Evolutionary conservation across 2,113 vertebrate genomes (phyloP).

Genomic region (Alligator sinensis): DNA sequence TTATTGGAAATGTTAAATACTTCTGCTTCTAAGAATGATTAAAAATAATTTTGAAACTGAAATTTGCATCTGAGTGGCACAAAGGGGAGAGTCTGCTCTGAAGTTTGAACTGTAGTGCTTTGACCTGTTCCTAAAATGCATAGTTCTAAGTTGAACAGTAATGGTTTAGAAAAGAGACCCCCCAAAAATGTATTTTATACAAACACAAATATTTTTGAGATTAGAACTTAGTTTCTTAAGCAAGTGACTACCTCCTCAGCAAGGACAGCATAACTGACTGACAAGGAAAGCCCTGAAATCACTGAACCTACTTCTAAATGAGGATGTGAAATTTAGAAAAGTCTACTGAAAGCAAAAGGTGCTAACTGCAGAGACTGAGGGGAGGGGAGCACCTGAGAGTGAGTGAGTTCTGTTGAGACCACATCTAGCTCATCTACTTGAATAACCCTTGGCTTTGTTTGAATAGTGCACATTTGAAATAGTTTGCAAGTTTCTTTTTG

Average conservation of each 20-base stretch:
- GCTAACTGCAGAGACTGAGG: background rate
- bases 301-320: too few species aligned
- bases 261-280: background rate
- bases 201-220: background rate
- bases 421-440: background rate
- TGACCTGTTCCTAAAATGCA: background rate
- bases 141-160: background rate
- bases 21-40: too few species aligned
- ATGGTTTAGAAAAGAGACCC: background rate
- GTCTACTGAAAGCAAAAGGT: background rate
- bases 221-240: background rate
- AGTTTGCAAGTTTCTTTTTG: background rate
- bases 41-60: too few species aligned
- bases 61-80: too few species aligned
- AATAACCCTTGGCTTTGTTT: background rate
- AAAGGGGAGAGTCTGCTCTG: too few species aligned
- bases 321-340: background rate
- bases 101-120: too few species aligned
- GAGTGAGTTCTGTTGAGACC: background rate
- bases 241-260: background rate
- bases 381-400: background rate
- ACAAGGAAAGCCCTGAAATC: too few species aligned
- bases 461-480: slow-evolving; percentile 4
- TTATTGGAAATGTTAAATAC: too few species aligned
- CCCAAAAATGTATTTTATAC: too few species aligned